Base-by-base conservation (phyloP, 2,113 vertebrate genomes). In the Anoura caudifer region DNA sequence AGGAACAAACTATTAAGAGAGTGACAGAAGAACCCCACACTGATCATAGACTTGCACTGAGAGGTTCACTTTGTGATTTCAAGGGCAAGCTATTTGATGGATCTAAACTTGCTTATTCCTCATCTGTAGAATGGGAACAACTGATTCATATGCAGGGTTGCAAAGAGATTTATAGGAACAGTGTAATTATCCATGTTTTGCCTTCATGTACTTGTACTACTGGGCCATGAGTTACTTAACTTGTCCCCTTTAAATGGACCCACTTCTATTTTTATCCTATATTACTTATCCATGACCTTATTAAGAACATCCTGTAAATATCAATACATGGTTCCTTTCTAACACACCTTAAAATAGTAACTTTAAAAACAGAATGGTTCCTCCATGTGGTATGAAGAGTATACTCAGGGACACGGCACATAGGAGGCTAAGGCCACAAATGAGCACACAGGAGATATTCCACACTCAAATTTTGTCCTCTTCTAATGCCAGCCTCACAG, bases 241-340 rank as follows among this genome's bases (percentile, higher is more conserved):
- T 61, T 75, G 54, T 26, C 4, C 65, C n/a, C 7, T 41, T 59
- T 87, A 65, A 80, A 65, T 20, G 13, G 38, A 80, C 38, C 28
- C 8, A 28, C 65, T 88, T 95, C 47, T 67, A 5, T 86, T 95
- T 94, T 85, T 77, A 88, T 65, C 41, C 14, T 13, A 17, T 54
- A 26, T 38, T 72, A 36, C 7, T 87, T 77, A 33, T 19, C 79
- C 22, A 8, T 47, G 59, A 67, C 45, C 45, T 47, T 61, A 52
- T 77, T 77, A 41, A 86, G 15, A 65, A 33, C n/a, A 73, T 56
- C 14, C 52, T 9, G 16, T 13, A 72, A n/a, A 41, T 59, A 50
- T 33, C 47, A 52, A 47, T 54, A 50, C 22, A 3, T 12, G 3
- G 61, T 26, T 26, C 33, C 38, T 69, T 61, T 33, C 73, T 31